Base-by-base conservation (phyloP, 2,113 vertebrate species). In the Onychostruthus taczanowskii region DNA sequence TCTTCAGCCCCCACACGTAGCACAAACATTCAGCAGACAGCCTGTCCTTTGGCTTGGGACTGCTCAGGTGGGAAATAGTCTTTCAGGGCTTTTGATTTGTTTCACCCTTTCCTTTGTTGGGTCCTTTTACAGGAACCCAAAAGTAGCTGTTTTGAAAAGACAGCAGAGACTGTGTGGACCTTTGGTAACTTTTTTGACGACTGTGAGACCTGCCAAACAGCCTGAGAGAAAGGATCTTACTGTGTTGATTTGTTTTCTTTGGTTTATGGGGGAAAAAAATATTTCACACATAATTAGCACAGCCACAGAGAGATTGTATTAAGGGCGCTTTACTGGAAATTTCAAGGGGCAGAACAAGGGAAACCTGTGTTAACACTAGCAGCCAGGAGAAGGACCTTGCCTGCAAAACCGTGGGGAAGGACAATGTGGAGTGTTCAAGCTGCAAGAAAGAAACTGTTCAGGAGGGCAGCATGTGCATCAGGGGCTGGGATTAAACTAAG, bases 251-350 rank as follows among this genome's bases (percentile, higher is more conserved):
- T 98, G 97, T 98, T 98, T 98, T 97, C 97, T 97, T 98, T 98
- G 97, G 97, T 98, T 98, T 97, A 91, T 35, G 94, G 86, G 92
- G 80, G n/a, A 85, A 87, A 95, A 97, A 98, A 97, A 90, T 97
- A 98, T 98, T 98, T 98, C 98, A 97, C 97, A 98, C 98, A 97
- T 98, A 98, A 98, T 98, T 98, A 98, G 94, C 95, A 61, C 95
- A 94, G 97, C 97, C 97, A 97, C 97, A 95, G 97, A 50, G 94
- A 98, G 97, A 98, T 97, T 97, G 97, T 97, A 96, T 97, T 96
- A 94, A 97, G 95, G 96, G 90, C 50, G 66, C 92, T 97, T 98
- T 98, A 98, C 98, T 98, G 98, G 98, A 98, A 98, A 97, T 97
- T 96, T 97, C 96, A 90, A 95, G 97, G 94, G 97, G 84, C 83